Conservation (phyloP, 2,113 vertebrate genomes). For the Onychorhynchus coronatus region DNA sequence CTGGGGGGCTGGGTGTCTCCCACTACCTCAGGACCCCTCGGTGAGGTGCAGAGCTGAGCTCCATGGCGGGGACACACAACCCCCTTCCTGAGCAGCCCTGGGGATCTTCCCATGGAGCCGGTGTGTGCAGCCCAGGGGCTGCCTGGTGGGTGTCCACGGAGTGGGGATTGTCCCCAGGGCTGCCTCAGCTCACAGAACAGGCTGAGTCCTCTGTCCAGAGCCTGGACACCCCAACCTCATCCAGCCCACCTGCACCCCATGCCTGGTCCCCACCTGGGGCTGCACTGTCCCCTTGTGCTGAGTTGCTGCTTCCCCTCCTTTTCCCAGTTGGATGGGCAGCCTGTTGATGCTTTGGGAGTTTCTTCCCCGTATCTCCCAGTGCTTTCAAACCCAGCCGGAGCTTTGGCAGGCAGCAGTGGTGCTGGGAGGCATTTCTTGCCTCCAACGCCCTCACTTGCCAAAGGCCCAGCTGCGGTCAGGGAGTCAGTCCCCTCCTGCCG, state of each 20-base stretch:
- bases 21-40: background rate
- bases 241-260: fast-evolving
- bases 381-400: background rate
- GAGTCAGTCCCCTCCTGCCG: fast-evolving
- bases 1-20: background rate
- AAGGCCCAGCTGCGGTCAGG: fast-evolving
- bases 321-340: fast-evolving
- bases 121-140: background rate
- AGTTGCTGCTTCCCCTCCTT: background rate
- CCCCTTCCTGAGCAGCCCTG: fast-evolving
- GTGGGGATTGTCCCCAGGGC: no score
- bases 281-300: no score
- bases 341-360: fast-evolving
- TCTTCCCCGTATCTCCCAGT: fast-evolving
- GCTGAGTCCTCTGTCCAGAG: background rate
- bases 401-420: background rate
- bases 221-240: background rate
- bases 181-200: fast-evolving
- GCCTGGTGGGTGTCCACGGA: background rate
- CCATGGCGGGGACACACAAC: fast-evolving
- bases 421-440: background rate
- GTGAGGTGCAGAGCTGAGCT: background rate
- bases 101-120: fast-evolving
- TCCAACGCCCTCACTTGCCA: background rate
- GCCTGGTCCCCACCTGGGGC: background rate